These are phyloP conservation scores for Ornithorhynchus anatinus DNA, from an alignment of 2,113 vertebrate species.

Conservation along the genomic window DNA sequence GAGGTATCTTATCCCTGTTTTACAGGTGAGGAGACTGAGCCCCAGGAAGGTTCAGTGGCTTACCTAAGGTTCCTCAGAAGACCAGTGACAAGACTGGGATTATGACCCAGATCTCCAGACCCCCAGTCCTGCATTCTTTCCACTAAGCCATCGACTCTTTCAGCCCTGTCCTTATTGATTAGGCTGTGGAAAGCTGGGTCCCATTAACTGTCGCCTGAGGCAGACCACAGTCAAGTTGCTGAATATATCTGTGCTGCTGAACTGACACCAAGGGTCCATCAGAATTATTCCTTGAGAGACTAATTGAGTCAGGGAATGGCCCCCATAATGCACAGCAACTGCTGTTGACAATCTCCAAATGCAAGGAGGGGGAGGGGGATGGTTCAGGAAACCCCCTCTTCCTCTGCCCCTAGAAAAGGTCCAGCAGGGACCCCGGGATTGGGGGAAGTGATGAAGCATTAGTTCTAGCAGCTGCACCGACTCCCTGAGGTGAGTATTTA, in stretches of 20 bases:
- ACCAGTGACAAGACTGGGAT: too few species aligned
- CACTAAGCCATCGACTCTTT: not conserved
- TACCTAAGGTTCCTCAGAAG: too few species aligned
- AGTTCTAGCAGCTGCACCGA: not conserved
- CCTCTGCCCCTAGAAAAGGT: not conserved
- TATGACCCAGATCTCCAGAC: too few species aligned
- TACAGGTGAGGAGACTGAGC: too few species aligned
- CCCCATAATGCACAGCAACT: not conserved
- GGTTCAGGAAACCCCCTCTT: not conserved
- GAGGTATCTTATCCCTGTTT: too few species aligned
- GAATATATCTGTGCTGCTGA: slow-evolving; percentile 6
- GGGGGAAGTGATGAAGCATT: not conserved
- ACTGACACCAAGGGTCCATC: not conserved
- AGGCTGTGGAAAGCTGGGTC: slow-evolving; percentile 9
- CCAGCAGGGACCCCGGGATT: not conserved
- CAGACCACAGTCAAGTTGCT: slow-evolving; percentile 20
- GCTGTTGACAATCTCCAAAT: not conserved
- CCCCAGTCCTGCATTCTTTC: not conserved
- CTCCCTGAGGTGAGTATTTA: not conserved
- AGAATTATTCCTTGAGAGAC: not conserved
- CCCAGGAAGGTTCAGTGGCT: too few species aligned
- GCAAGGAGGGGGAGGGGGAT: not conserved
- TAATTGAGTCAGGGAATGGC: not conserved
- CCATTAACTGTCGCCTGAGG: not conserved
- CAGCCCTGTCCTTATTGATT: not conserved